Percentiles rank a stretch among this genome's conserved stretches.
These are phyloP conservation scores for Lampris megalopsis DNA, from an alignment of 2,113 vertebrate species.

Conservation along the genomic window DNA sequence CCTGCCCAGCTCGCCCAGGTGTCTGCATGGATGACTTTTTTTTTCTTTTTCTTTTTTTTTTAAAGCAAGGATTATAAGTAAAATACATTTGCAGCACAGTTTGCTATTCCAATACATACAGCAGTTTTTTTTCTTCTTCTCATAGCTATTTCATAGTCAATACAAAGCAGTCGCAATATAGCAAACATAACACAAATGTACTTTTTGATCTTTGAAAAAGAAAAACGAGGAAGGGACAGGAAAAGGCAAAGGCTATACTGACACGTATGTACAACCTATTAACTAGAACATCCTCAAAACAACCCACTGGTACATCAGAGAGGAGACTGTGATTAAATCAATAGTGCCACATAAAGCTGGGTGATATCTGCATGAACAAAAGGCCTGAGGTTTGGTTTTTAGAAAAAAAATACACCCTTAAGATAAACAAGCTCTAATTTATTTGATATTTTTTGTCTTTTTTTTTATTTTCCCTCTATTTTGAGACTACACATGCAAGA, in stretches of 20 bases:
- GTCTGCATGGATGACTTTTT: conserved; percentile 88
- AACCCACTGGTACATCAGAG: conserved; percentile 83
- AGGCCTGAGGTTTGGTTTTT: conserved; percentile 96
- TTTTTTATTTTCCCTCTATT: conserved; percentile 87
- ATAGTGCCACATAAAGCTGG: conserved; percentile 69
- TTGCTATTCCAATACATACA: conserved; percentile 97
- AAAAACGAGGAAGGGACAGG: conserved; percentile 72
- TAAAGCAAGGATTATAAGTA: conserved; percentile 93
- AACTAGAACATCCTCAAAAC: conserved; percentile 85
- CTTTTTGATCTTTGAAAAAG: conserved; percentile 72
- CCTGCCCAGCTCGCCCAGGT: conserved; percentile 62
- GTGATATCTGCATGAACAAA: conserved; percentile 84
- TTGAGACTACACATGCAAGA: conserved; percentile 98
- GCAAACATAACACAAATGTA: conserved; percentile 87
- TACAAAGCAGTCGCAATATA: conserved; percentile 97
- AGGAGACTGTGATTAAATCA: conserved; percentile 78
- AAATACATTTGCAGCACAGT: conserved; percentile 94
- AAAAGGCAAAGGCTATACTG: conserved; percentile 85
- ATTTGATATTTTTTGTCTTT: conserved; percentile 69
- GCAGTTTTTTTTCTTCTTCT: conserved; percentile 85
- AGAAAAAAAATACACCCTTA: conserved; percentile 83
- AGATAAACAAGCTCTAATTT: conserved; percentile 88
- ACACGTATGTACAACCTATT: conserved; percentile 93
- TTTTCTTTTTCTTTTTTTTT: conserved; percentile 70
- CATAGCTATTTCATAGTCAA: conserved; percentile 91